Base-by-base conservation (phyloP, 2,797 vertebrate species). In the Naso thynnoides region DNA sequence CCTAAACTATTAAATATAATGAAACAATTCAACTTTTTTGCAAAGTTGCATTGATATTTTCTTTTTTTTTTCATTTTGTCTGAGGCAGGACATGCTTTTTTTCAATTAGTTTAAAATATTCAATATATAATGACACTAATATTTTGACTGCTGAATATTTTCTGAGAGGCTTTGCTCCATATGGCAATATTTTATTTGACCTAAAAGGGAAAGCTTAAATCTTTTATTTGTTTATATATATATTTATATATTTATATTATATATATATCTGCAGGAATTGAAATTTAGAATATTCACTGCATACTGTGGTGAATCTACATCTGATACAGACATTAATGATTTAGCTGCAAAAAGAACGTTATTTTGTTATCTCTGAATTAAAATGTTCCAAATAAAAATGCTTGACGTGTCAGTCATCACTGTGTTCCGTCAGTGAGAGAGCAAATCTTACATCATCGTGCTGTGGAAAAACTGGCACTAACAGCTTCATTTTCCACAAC, bases 401-500 rank as follows among this genome's bases (percentile, higher is more conserved):
- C 36, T 50, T 27, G 45, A 24, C 18, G 14, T 11, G 0, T 39
- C 16, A 56, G 53, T 3, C 14, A 23, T 67, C 29, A 58, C 41
- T 47, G 41, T 66, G 29, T 31, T 65, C 33, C 27, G 9, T 41
- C 21, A 26, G 8, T 23, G 11, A 15, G 13, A 36, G 44, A 52
- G 38, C 21, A 21, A 15, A 53, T 10, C 48, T 48, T 11, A 36
- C 33, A 11, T 23, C 24, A 49, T 45, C 10, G 8, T 45, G 42
- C 24, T 18, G 19, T 19, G 47, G 24, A 64, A 65, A 60, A 67
- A 27, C 44, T 47, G 14, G n/a, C 47, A 36, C 8, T 31, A 14
- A 8, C 15, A 68, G 36, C 53, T 26, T 58, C 49, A 52, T 53
- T 55, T 55, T 54, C 9, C 47, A 61, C 23, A 47, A 44, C 19